phyloP scores from a whole-genome alignment of 2,888 invertebrate species.

The Plusia festucae region DNA sequence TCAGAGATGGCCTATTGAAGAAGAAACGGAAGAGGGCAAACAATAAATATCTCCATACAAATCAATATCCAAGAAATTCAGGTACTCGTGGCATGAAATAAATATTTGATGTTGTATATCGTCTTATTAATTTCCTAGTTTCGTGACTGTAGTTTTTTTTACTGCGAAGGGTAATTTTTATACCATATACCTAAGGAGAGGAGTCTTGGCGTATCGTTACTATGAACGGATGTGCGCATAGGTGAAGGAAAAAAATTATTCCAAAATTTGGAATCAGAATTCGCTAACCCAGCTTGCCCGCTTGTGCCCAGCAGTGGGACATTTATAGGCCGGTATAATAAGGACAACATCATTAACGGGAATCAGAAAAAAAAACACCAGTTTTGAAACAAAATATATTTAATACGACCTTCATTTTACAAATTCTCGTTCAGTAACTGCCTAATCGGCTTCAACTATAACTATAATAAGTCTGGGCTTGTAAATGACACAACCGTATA shows the following conservation, averaged over 20 bases:
- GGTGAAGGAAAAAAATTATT: too few relatives aligned
- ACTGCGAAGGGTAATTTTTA: background rate
- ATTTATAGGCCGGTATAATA: too few relatives aligned
- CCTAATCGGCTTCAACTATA: constrained; percentile 72
- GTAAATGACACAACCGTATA: constrained; percentile 80
- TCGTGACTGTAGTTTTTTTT: background rate
- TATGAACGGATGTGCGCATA: too few relatives aligned
- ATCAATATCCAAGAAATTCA: background rate
- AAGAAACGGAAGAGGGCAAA: background rate
- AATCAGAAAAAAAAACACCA: constrained; percentile 29
- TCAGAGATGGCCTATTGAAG: constrained; percentile 25
- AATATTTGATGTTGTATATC: constrained; percentile 7
- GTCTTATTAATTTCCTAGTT: constrained; percentile 4
- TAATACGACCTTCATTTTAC: constrained; percentile 84
- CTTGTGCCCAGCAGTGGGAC: too few relatives aligned
- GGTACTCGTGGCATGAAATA: constrained; percentile 17
- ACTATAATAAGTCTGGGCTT: constrained; percentile 75
- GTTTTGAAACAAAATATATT: constrained; percentile 86
- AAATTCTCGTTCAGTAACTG: constrained; percentile 73
- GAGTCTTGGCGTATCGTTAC: too few relatives aligned
- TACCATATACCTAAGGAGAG: too few relatives aligned
- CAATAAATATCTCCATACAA: background rate
- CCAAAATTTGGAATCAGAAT: too few relatives aligned
- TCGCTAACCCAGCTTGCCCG: too few relatives aligned
- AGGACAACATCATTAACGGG: too few relatives aligned